Evolutionary conservation across 2,888 invertebrate species (phyloP), one percentile per base, ranked within the genome.

Genomic region (Chironomus tentans): DNA sequence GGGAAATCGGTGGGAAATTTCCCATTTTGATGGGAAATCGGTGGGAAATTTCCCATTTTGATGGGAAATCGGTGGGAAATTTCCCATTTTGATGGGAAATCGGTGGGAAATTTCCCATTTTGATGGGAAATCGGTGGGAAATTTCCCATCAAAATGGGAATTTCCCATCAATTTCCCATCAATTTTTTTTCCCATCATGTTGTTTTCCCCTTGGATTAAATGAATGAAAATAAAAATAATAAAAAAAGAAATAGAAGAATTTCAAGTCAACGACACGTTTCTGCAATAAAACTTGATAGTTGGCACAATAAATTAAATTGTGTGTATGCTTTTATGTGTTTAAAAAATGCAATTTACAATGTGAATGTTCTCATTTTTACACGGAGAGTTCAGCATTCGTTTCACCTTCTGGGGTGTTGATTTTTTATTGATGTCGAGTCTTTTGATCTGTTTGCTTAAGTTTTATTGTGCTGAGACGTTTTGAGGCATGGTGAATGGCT

Each of bases 201-300:
- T n/a, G n/a, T n/a, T n/a, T n/a, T n/a, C n/a, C n/a, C n/a, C n/a
- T n/a, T n/a, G n/a, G n/a, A n/a, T n/a, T 50, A 38, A 38, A 38
- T 38, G 38, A 38, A 38, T 38, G 10, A 38, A 28, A 28, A 28
- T 28, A 28, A 28, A 28, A 28, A 28, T 28, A 5, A 6, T 1
- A 5, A 24, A 28, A 28, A 28, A 28, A 4, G 28, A 28, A 28
- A 56, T 7, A 56, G 56, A 56, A 24, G 13, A 65, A 65, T 24
- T 24, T 65, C 24, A 12, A 65, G 21, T 65, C 65, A 22, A 65
- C 22, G 71, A 71, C 71, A 71, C 71, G 71, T 71, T 71, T 56
- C 50, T n/a, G 15, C 71, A 24, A 71, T 71, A 71, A 71, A 71
- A 71, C 15, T 70, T 38, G 38, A 38, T 38, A 38, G n/a, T 56